phyloP scores from a whole-genome alignment of 2,113 vertebrate species.

The Sinocyclocheilus anshuiensis region DNA sequence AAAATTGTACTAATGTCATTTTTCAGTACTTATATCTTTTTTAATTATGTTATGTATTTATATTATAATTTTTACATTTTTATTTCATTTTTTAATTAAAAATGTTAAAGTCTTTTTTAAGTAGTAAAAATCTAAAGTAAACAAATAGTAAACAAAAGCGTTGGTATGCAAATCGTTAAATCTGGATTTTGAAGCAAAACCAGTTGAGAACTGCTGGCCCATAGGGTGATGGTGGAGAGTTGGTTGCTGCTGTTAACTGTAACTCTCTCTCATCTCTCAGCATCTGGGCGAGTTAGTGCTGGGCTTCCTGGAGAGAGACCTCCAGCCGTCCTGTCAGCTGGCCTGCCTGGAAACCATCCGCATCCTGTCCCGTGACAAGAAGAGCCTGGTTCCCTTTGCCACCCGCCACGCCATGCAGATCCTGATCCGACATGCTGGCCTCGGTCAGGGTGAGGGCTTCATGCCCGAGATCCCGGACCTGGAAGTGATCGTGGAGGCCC shows the following conservation, averaged over 20 bases:
- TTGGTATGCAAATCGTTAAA: neutral
- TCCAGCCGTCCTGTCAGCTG: conserved; percentile 84
- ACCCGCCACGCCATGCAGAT: conserved; percentile 77
- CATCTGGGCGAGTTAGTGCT: conserved; percentile 83
- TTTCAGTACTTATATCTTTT: neutral
- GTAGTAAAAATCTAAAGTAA: neutral
- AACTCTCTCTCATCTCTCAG: conserved; percentile 63
- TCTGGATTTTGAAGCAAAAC: neutral
- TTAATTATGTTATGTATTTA: neutral
- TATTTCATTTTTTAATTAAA: neutral
- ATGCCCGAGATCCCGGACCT: conserved; percentile 75
- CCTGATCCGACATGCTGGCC: conserved; percentile 77
- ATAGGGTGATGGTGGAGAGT: neutral
- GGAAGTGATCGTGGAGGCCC: conserved; percentile 85
- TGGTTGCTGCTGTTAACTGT: neutral
- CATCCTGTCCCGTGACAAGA: conserved; percentile 87
- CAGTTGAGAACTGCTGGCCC: neutral
- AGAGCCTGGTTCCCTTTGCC: conserved; percentile 81
- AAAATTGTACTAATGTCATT: neutral
- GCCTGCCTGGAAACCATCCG: conserved; percentile 88
- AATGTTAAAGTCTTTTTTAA: neutral
- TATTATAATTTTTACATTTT: neutral
- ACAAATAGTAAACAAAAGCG: neutral
- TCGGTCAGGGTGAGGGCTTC: conserved; percentile 62
- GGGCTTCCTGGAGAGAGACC: conserved; percentile 78